Evolutionary conservation across 35 echinoderm and acorn worm species (phyloP), one percentile per base, ranked within the genome.

Genomic region (Ophioderma brevispina): DNA sequence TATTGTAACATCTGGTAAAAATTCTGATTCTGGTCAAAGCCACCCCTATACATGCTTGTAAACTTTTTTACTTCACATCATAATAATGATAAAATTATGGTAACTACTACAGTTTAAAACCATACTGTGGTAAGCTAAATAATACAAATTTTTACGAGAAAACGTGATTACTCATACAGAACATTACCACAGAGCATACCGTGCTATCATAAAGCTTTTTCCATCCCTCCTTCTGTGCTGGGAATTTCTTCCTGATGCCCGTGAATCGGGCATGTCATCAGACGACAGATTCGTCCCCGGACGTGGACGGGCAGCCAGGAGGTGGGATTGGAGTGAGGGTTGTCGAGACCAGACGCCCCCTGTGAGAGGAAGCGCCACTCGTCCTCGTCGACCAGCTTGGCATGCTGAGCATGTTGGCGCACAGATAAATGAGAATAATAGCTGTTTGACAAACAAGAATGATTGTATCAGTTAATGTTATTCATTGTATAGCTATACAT

Each of bases 401-500:
- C 81, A 81, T 98, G 93, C 59, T 98, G 1, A 98, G 88, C 10
- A 98, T 79, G 90, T 95, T 98, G 31, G 91, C 80, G 40, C 93
- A 95, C n/a, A 98, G 85, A 98, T 76, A 80, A 98, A 98, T 13
- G 96, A 98, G 79, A 98, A 98, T 64, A 98, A 84, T 33, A 98
- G 90, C 96, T 98, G 90, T 0, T 83, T 50, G 30, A 39, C 43
- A 39, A 86, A n/a, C n/a, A n/a, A n/a, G n/a, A n/a, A n/a, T n/a
- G n/a, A n/a, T n/a, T n/a, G n/a, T n/a, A n/a, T n/a, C n/a, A n/a
- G n/a, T n/a, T n/a, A n/a, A n/a, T n/a, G n/a, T n/a, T n/a, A n/a
- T n/a, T n/a, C n/a, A n/a, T n/a, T n/a, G n/a, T n/a, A n/a, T n/a
- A n/a, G n/a, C n/a, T n/a, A n/a, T n/a, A n/a, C n/a, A n/a, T n/a